Conservation (phyloP, 2,797 vertebrate species). For the Echiichthys vipera region DNA sequence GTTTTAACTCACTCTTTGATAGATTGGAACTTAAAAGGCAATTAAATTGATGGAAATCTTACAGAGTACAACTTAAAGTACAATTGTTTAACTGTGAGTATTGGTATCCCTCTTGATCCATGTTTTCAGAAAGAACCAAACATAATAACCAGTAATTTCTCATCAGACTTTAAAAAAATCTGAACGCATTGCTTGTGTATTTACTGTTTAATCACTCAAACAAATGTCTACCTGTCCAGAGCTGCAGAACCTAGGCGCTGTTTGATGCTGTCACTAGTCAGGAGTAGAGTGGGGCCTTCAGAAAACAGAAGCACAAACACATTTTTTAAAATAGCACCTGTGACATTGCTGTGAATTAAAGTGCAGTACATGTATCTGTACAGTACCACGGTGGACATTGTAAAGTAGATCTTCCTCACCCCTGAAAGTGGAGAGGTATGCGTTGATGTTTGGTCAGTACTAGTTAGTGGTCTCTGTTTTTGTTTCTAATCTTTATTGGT, state of each 20-base stretch:
- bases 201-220: not conserved
- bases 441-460: not conserved
- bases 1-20: too few species aligned
- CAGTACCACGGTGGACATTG: not conserved
- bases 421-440: not conserved
- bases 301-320: not conserved
- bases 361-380: not conserved
- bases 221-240: conserved; percentile 88
- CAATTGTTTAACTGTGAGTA: not conserved
- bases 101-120: not conserved
- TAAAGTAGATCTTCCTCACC: not conserved
- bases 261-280: conserved; percentile 94
- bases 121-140: not conserved
- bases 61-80: too few species aligned
- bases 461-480: not conserved
- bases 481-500: not conserved
- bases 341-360: not conserved
- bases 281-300: conserved; percentile 90
- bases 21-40: too few species aligned
- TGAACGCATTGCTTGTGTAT: not conserved
- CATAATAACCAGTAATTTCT: not conserved
- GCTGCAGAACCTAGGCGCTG: conserved; percentile 91
- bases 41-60: too few species aligned
- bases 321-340: not conserved
- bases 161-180: not conserved